These are phyloP conservation scores for Parapristionchus giblindavisi DNA, from an alignment of 2,888 invertebrate genomes.

Conservation along the genomic window DNA sequence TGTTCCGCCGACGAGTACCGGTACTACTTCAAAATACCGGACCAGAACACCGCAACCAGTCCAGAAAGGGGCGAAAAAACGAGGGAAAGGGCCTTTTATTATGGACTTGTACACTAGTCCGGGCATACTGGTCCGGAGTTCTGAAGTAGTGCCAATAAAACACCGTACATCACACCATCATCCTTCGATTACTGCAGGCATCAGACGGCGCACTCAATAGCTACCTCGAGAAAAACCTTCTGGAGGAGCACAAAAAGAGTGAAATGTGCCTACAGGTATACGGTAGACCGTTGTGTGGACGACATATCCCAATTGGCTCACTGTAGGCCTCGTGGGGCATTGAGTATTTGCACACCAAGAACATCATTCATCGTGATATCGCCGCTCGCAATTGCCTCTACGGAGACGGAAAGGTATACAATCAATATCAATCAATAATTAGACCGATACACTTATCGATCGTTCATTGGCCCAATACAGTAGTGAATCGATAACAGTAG, in stretches of 20 bases:
- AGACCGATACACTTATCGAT: not conserved
- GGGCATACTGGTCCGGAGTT: no score
- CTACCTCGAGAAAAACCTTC: constrained; percentile 52
- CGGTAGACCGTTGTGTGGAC: not conserved
- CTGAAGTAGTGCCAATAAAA: no score
- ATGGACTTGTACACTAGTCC: no score
- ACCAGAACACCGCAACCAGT: no score
- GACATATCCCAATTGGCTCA: not conserved
- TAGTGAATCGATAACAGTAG: not conserved
- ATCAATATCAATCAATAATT: not conserved
- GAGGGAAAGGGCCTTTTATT: no score
- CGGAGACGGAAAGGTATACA: constrained; percentile 38
- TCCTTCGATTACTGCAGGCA: constrained; percentile 24
- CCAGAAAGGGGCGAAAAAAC: no score
- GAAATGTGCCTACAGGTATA: constrained; percentile 49
- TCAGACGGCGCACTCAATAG: constrained; percentile 50
- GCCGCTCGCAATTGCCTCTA: constrained; percentile 34
- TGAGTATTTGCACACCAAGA: constrained; percentile 40
- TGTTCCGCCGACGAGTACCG: no score
- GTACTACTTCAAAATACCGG: no score
- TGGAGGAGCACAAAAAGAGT: constrained; percentile 43
- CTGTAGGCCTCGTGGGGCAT: constrained; percentile 40
- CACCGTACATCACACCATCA: no score
- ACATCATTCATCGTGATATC: constrained; percentile 38
- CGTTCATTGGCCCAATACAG: not conserved